Conservation (phyloP, 2,888 invertebrate species). For the Cantharis flavilabris region DNA sequence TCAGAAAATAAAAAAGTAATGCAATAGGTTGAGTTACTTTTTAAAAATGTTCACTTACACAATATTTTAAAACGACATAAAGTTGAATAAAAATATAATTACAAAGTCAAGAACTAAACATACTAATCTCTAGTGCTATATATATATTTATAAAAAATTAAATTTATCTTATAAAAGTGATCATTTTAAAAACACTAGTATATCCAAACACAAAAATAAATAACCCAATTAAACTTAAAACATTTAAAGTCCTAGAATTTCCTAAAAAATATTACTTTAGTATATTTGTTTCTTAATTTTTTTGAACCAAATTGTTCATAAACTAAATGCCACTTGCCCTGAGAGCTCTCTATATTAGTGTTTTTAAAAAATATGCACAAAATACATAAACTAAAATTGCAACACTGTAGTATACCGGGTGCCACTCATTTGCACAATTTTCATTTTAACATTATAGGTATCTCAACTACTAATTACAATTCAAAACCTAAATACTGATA, state of each 20-base stretch:
- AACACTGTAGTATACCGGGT: conserved; percentile 21
- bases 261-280: not conserved
- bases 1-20: not conserved
- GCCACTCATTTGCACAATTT: conserved; percentile 14
- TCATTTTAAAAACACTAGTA: conserved; percentile 30
- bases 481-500: conserved; percentile 2
- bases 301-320: conserved; percentile 19
- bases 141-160: conserved; percentile 12
- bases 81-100: conserved; percentile 24
- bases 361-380: conserved; percentile 23
- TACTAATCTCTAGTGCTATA: conserved; percentile 18
- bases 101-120: conserved; percentile 19
- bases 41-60: not conserved
- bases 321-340: conserved; percentile 24
- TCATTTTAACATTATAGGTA: conserved; percentile 4
- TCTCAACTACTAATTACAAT: not conserved
- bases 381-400: conserved; percentile 23
- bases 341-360: conserved; percentile 29
- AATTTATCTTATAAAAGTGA: conserved; percentile 9
- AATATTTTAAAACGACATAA: conserved; percentile 2
- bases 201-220: conserved; percentile 6
- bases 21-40: not conserved
- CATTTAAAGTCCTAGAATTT: conserved; percentile 20
- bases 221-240: not conserved
- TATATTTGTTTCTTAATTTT: conserved; percentile 1